Evolutionary conservation across 1,140 invertebrate species (phyloP), one percentile per base, ranked within the genome.

Genomic region (Macrotrachela quadricornifera): DNA sequence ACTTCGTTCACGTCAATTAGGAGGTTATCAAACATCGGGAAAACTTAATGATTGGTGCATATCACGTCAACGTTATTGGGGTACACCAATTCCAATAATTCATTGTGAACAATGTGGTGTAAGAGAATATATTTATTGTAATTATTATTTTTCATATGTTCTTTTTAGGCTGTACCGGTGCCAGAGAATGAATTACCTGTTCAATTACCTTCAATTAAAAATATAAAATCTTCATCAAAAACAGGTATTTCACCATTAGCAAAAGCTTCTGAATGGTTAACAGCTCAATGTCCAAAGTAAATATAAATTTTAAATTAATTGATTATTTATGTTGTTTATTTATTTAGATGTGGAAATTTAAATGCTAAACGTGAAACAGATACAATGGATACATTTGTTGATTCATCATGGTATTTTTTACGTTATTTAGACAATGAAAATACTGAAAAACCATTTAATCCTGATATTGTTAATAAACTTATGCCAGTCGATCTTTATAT

Each of bases 371-470:
- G 85, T 50, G 91, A 99, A 76, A 83, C 82, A 0, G 92, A 99
- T 65, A 99, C 94, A 1, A 86, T 97, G 84, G 94, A 99, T 62
- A 99, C 94, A 10, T 99, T 99, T 76, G 86, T 99, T 37, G 94
- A 99, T 69, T 96, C 91, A 44, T 85, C 87, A 4, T 99, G 92
- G 92, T 99, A 99, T 68, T 99, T 80, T 67, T 75, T 95, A 57
- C 75, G 92, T 51, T 97, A 80, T 71, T 69, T 92, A 46, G 87
- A 97, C 73, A 67, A 80, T 9, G 64, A 78, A n/a, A 92, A 92
- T 73, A 50, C 68, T 0, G 60, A 73, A 3, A 63, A 73, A 55
- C 81, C 85, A 56, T 85, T 86, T 68, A 71, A 76, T 58, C 67
- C 71, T 46, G 64, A 79, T 36, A 73, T 75, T 56, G 74, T 76